phyloP scores from a whole-genome alignment of 2,113 vertebrate genomes.

The Pelecanus crispus region DNA sequence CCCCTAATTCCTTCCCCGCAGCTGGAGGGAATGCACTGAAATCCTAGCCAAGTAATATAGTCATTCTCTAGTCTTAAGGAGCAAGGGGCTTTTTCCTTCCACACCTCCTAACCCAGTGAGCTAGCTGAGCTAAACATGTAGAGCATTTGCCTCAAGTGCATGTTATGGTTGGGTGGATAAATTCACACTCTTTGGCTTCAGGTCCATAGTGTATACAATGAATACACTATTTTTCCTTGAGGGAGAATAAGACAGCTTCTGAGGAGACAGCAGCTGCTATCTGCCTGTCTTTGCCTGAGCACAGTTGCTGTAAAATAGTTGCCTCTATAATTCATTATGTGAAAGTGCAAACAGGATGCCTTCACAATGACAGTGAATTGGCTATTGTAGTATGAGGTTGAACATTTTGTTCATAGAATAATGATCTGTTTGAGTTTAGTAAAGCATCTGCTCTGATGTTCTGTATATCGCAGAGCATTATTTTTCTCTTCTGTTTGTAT shows the following conservation, averaged over 20 bases:
- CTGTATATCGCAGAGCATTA: neutral
- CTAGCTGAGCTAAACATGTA: neutral
- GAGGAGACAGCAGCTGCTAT: neutral
- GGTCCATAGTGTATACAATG: neutral
- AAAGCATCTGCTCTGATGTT: neutral
- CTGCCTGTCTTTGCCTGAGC: neutral
- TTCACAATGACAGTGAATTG: neutral
- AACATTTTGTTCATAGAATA: neutral
- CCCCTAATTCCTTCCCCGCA: neutral
- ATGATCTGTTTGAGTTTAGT: neutral
- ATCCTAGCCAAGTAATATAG: neutral
- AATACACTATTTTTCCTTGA: neutral
- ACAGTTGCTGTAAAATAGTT: neutral
- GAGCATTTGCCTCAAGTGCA: neutral
- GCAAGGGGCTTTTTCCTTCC: neutral
- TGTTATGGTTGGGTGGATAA: neutral
- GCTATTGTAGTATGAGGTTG: neutral
- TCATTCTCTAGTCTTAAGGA: neutral
- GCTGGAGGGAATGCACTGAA: neutral
- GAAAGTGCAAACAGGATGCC: neutral
- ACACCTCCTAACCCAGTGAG: neutral
- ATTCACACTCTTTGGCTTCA: neutral
- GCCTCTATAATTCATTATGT: neutral
- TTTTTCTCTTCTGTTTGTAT: neutral
- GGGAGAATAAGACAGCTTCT: neutral